phyloP scores from a whole-genome alignment of 2,113 vertebrate genomes.

The Onychorhynchus coronatus region DNA sequence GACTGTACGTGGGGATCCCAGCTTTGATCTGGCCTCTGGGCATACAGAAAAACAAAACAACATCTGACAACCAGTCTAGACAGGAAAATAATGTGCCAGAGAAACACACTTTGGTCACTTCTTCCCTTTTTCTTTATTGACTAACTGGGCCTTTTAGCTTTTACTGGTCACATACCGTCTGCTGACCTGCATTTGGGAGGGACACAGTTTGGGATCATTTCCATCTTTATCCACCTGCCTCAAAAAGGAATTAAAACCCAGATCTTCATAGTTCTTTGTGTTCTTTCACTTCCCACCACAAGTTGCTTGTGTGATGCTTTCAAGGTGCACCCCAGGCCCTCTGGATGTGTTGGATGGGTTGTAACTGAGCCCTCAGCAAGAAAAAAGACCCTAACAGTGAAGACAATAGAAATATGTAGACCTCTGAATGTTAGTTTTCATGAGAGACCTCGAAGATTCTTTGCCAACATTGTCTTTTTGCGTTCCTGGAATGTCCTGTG shows the following conservation, averaged over 20 bases:
- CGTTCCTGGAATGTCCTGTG: background rate
- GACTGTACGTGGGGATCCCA: conserved; percentile 3
- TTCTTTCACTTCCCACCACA: background rate
- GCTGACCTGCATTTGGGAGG: background rate
- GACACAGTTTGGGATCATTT: background rate
- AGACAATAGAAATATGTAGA: background rate
- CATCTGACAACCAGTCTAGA: conserved; percentile 46
- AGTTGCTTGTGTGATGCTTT: background rate
- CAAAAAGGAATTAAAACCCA: background rate
- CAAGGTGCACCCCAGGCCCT: background rate
- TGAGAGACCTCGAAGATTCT: background rate
- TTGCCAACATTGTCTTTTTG: background rate
- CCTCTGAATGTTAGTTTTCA: background rate
- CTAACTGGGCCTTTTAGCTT: background rate
- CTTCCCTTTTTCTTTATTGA: background rate
- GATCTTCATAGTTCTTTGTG: background rate
- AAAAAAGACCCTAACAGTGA: background rate
- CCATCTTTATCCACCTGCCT: background rate
- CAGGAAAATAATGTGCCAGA: background rate
- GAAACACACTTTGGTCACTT: background rate
- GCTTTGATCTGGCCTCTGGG: conserved; percentile 27
- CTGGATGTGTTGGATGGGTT: background rate
- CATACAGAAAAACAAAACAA: conserved; percentile 22
- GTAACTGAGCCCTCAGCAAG: background rate
- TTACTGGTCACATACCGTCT: background rate